Base-by-base conservation (phyloP, 2,888 invertebrate genomes). In the Melitaea athalia region DNA sequence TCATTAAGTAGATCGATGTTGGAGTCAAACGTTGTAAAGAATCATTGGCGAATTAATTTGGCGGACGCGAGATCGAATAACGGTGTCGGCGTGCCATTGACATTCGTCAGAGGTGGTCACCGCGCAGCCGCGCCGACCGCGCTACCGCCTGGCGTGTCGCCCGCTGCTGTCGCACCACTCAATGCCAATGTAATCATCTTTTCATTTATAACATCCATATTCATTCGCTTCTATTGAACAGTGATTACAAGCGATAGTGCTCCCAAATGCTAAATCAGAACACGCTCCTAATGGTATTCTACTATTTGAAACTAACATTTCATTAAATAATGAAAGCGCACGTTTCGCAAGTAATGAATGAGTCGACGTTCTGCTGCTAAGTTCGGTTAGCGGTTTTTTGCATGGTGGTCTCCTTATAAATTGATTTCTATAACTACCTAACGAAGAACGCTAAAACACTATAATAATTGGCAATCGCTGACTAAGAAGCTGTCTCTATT, bases 11-110 rank as follows among this genome's bases (percentile, higher is more conserved):
- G 84, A 89, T 88, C 85, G 82, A 87, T 86, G 83, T 79, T 81
- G 83, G 85, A 87, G 87, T 89, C 85, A 82, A 91, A 87, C 84
- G 86, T 77, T 81, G 85, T 84, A 81, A 83, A 85, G 84, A 88
- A 87, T 86, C 83, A 88, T 88, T 86, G 88, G 90, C 87, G 85
- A 91, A 92, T 91, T 90, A 92, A 91, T 91, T 92, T 84, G 89
- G 89, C 88, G 84, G 85, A 81, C 85, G 87, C 85, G 87, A 89
- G 91, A 91, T 90, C 86, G 88, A 87, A 82, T 92, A 92, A 92
- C 92, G 92, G 92, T 90, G 84, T 77, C 77, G 84, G 83, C 88
- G 87, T 91, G 92, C 91, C 92, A 92, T 85, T 91, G 92, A 91
- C 92, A 92, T 88, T 87, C 88, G 90, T 88, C 89, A 88, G 88